Evolutionary conservation across 2,888 invertebrate genomes (phyloP), one percentile per base, ranked within the genome.

Genomic region (Ditula angustiorana): DNA sequence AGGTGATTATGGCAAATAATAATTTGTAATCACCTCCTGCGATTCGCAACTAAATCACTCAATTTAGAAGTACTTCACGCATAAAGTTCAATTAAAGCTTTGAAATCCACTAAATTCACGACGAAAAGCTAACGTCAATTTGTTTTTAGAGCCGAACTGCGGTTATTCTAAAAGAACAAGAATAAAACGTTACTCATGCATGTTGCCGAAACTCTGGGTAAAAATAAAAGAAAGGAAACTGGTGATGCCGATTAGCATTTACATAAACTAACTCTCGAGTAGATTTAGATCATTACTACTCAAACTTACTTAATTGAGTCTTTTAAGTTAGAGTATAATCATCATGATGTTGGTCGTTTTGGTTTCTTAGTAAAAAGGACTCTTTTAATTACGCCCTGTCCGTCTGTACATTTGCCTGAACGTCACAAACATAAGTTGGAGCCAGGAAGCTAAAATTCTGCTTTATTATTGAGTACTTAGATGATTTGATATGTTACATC

Each of bases 221-320:
- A 47, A 55, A 61, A 55, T 53, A 61, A 61, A 61, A 37, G 24
- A 46, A 61, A 61, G 35, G 33, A 61, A 41, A 55, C 53, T 61
- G 33, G 55, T 47, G 61, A 55, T 55, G 35, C 53, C 46, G 61
- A 47, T 61, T 55, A 55, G 47, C 61, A 58, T 49, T 58, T 56
- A n/a, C n/a, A n/a, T n/a, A 58, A 53, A 61, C 24, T 28, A 55
- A 58, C 24, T 41, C 56, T 61, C 23, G 35, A 24, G 26, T 52
- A 53, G 46, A 58, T 37, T 47, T 53, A 26, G 26, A 30, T 26
- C 47, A 49, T 49, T 59, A 26, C 1, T 23, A 46, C 5, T 24
- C 2, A 46, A 46, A 8, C 10, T 5, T n/a, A 8, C 19, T 41
- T 19, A 19, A 19, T 19, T 19, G 41, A 19, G 41, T 41, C 41